A percentile compares a stretch with the other conserved stretches of the same genome.
phyloP scores from a whole-genome alignment of 2,888 invertebrate genomes.

The Ceriagrion tenellum region DNA sequence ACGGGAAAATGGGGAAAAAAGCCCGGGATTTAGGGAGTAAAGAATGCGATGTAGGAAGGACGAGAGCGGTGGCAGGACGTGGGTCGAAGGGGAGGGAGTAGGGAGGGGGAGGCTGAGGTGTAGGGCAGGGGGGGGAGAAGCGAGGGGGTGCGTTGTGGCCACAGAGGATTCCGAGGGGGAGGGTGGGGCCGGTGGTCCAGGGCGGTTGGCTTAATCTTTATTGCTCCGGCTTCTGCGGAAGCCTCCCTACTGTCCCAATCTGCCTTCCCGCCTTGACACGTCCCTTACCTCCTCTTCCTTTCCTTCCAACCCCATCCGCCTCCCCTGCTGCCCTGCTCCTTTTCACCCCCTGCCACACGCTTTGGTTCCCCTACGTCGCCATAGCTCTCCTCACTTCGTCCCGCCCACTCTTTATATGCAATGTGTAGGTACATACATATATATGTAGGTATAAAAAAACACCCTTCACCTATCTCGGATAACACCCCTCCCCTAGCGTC shows the following conservation, averaged over 20 bases:
- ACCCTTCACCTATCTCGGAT: neutral
- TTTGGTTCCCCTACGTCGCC: neutral
- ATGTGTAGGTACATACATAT: no score
- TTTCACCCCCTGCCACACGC: neutral
- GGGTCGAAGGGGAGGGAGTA: neutral
- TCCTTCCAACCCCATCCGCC: neutral
- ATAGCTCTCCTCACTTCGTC: neutral
- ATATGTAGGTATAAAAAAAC: neutral
- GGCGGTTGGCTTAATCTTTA: constrained; percentile 50
- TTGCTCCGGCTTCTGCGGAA: constrained; percentile 37
- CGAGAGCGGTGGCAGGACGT: neutral
- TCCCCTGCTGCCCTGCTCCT: neutral
- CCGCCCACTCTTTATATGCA: neutral
- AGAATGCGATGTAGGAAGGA: neutral
- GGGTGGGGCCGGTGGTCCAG: neutral
- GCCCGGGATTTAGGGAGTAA: neutral
- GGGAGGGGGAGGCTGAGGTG: neutral
- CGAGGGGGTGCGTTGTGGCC: neutral
- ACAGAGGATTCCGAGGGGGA: neutral
- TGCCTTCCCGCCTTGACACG: constrained; percentile 41
- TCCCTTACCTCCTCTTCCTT: neutral
- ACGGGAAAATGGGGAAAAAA: neutral
- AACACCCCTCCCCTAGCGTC: neutral
- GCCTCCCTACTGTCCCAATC: constrained; percentile 43
- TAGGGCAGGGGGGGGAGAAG: neutral